Evolutionary conservation across 1,140 invertebrate species (phyloP), one percentile per base, ranked within the genome.

Genomic region (Bombus pyrosoma): DNA sequence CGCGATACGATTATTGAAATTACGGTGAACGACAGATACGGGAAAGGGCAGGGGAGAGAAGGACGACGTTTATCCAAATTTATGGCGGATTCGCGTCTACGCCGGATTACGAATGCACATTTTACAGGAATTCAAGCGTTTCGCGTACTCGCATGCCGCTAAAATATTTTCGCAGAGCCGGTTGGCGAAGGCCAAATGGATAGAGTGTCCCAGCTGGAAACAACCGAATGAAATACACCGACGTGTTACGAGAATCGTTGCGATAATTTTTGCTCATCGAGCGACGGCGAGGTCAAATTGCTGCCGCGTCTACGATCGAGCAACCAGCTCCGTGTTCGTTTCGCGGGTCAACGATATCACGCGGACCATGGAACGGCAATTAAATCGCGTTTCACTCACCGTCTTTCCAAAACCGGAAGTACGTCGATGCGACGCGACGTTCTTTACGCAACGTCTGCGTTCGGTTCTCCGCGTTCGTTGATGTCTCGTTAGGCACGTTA

Each of bases 41-140:
- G 22, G 6, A 13, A 28, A 15, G 6, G 53, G 28, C 66, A 37
- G 34, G 18, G 47, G 25, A 75, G 34, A 73, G 64, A 47, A 37
- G 57, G 9, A 39, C 15, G 75, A 85, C 71, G 57, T 81, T 87
- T 85, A 87, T 85, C 76, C 53, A 78, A 85, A 86, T 90, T 90
- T 87, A 87, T 82, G 13, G 85, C 37, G 79, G 85, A 84, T 77
- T 86, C 75, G 28, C 57, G 64, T 86, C 77, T 41, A 69, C 64
- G 75, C 28, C 34, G 81, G 59, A 86, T 89, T 81, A 83, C 72
- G 64, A 75, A 80, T 86, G 84, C 22, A 69, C 76, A 76, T 86
- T 89, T 86, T 34, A 25, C 88, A 53, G 74, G 57, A 80, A 89
- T 86, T 86, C 53, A 25, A 78, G 18, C 69, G 62, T 76, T 82